A percentile compares a stretch with the other conserved stretches of the same genome.
phyloP scores from a whole-genome alignment of 2,888 invertebrate species.

The Pocota personata region DNA sequence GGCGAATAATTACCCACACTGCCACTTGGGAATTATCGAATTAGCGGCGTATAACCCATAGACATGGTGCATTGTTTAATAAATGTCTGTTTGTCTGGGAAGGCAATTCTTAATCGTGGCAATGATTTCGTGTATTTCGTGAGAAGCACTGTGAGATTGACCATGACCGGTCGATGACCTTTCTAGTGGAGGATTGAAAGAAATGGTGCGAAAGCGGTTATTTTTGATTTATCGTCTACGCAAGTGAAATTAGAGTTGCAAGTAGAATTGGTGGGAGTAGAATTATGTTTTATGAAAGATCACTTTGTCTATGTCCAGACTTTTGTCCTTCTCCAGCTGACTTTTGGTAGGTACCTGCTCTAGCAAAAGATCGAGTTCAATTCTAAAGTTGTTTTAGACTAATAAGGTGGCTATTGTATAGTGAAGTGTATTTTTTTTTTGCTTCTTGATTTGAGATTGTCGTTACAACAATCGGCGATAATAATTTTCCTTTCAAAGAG shows the following conservation, averaged over 20 bases:
- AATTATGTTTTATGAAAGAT: too few relatives aligned
- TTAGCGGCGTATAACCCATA: slow-evolving; percentile 36
- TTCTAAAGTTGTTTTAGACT: too few relatives aligned
- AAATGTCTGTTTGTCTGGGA: slow-evolving; percentile 51
- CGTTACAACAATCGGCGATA: too few relatives aligned
- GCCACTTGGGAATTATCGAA: slow-evolving; percentile 68
- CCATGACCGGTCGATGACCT: slow-evolving; percentile 18
- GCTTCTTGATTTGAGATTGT: too few relatives aligned
- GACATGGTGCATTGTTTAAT: slow-evolving; percentile 54
- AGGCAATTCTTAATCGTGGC: slow-evolving; percentile 29
- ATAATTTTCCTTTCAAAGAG: too few relatives aligned
- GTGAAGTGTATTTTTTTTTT: too few relatives aligned
- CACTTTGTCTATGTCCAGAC: too few relatives aligned
- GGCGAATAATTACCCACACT: slow-evolving; percentile 58
- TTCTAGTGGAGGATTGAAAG: not conserved
- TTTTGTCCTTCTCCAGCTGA: too few relatives aligned
- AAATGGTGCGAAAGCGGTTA: not conserved
- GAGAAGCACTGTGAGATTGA: slow-evolving; percentile 15
- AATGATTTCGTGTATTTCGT: slow-evolving; percentile 28
- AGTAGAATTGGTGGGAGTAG: not conserved
- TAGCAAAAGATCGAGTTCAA: too few relatives aligned
- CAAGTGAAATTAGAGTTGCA: not conserved
- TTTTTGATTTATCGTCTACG: not conserved
- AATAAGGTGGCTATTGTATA: too few relatives aligned
- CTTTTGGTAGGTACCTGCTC: too few relatives aligned